A percentile compares a stretch with the other conserved stretches of the same genome.
Conservation (phyloP, 2,113 vertebrate genomes). For the Vimba vimba region DNA sequence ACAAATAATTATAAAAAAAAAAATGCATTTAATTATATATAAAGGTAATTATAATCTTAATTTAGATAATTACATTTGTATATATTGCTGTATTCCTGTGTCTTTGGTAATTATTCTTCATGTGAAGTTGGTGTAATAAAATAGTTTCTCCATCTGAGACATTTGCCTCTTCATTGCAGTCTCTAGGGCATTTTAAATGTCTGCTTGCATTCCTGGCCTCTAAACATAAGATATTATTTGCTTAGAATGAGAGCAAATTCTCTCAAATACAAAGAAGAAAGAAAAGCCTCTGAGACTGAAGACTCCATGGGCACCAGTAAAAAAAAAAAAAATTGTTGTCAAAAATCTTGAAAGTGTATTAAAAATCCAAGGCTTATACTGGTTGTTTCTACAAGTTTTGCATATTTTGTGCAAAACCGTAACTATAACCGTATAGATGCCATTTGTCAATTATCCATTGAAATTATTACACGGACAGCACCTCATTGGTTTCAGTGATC, state of each 20-base stretch:
- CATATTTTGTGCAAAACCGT: not conserved
- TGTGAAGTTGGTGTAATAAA: constrained; percentile 90
- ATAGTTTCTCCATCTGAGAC: constrained; percentile 88
- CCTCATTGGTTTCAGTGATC: too few relatives aligned
- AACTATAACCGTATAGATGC: not conserved
- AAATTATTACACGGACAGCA: not conserved
- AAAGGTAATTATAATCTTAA: not conserved
- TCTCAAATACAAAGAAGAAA: constrained; percentile 76
- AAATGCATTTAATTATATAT: not conserved
- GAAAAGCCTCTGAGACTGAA: constrained; percentile 65
- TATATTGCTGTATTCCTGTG: constrained; percentile 76
- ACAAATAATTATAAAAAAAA: not conserved
- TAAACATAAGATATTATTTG: constrained; percentile 90
- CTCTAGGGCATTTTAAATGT: constrained; percentile 87
- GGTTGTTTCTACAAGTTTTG: not conserved
- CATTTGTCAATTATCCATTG: not conserved
- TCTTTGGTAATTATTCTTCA: constrained; percentile 84
- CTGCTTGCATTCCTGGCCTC: constrained; percentile 83
- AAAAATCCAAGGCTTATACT: not conserved
- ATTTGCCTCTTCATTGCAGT: constrained; percentile 82
- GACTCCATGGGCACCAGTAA: not conserved
- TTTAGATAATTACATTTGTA: not conserved
- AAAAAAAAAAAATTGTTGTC: not conserved
- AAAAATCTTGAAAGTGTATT: not conserved
- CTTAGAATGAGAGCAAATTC: constrained; percentile 87